A percentile compares a stretch with the other conserved stretches of the same genome.
Evolutionary conservation across 2,797 vertebrate genomes (phyloP).

Genomic region (Pyrocephalus nanus): DNA sequence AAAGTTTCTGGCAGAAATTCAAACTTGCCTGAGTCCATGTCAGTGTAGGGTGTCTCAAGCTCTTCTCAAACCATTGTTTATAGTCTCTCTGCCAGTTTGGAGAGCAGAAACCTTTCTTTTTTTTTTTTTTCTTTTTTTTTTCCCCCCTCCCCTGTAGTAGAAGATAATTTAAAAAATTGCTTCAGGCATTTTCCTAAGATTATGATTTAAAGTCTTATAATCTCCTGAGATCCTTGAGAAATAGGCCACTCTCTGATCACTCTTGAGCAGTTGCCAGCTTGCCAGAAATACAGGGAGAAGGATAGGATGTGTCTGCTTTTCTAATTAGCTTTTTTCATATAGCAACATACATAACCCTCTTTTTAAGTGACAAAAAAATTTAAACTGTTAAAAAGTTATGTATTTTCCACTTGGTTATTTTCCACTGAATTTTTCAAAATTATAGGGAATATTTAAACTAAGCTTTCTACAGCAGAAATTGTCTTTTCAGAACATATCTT

Average conservation of each 20-base stretch:
- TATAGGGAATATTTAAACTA: slow-evolving; percentile 69
- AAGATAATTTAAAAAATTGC: slow-evolving; percentile 46
- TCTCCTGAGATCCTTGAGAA: slow-evolving; percentile 76
- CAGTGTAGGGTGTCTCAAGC: slow-evolving; percentile 25
- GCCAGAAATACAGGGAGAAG: slow-evolving; percentile 74
- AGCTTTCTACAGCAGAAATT: slow-evolving; percentile 55
- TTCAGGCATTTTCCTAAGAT: slow-evolving; percentile 73
- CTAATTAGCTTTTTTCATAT: slow-evolving; percentile 73
- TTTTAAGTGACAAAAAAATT: slow-evolving; percentile 72
- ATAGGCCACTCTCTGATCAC: slow-evolving; percentile 76
- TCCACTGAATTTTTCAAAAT: slow-evolving; percentile 74
- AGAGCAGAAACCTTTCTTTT: slow-evolving; percentile 18
- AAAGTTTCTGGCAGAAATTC: slow-evolving; percentile 52
- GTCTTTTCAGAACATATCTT: slow-evolving; percentile 58
- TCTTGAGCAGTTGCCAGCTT: slow-evolving; percentile 72
- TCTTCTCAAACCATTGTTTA: slow-evolving; percentile 60
- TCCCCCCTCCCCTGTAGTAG: neutral
- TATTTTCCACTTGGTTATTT: slow-evolving; percentile 63
- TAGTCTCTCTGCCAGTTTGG: slow-evolving; percentile 49
- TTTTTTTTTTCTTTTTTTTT: no score
- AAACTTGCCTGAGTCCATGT: slow-evolving; percentile 31
- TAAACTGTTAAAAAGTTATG: slow-evolving; percentile 58
- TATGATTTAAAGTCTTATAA: slow-evolving; percentile 74
- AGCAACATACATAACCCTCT: slow-evolving; percentile 58
- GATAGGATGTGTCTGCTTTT: slow-evolving; percentile 74